A percentile compares a stretch with the other conserved stretches of the same genome.
phyloP scores from a whole-genome alignment of 2,888 invertebrate species.

The Petrolisthes manimaculis region DNA sequence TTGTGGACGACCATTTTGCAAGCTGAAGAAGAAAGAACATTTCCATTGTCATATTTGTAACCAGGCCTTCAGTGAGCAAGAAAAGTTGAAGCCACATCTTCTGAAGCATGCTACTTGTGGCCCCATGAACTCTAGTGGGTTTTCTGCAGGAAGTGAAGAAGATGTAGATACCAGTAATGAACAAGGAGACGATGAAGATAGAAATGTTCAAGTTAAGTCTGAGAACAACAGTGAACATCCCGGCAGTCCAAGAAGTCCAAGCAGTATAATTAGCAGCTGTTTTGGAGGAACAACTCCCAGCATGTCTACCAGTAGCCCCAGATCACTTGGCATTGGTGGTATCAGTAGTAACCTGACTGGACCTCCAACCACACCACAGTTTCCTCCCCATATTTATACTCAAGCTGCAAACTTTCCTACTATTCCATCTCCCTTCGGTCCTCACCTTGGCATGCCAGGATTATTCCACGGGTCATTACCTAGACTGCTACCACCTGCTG shows the following conservation, averaged over 20 bases:
- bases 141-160: slow-evolving; percentile 23
- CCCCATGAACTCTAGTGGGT: slow-evolving; percentile 29
- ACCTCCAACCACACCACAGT: slow-evolving; percentile 46
- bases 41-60: slow-evolving; percentile 85
- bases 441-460: slow-evolving; percentile 60
- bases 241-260: slow-evolving; percentile 46
- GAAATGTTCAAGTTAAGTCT: slow-evolving; percentile 17
- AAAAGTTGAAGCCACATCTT: slow-evolving; percentile 78
- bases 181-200: slow-evolving; percentile 36
- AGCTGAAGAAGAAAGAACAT: slow-evolving; percentile 82
- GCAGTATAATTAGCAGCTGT: slow-evolving; percentile 37
- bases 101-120: slow-evolving; percentile 74
- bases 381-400: slow-evolving; percentile 56
- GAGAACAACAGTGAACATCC: slow-evolving; percentile 38
- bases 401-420: slow-evolving; percentile 62
- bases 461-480: slow-evolving; percentile 62
- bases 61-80: slow-evolving; percentile 81
- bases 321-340: slow-evolving; percentile 67
- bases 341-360: slow-evolving; percentile 28
- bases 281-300: slow-evolving; percentile 67
- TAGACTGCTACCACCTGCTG: slow-evolving; percentile 59
- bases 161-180: slow-evolving; percentile 23
- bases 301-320: slow-evolving; percentile 68
- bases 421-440: slow-evolving; percentile 59
- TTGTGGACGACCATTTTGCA: slow-evolving; percentile 84